A percentile compares a stretch with the other conserved stretches of the same genome.
Conservation (phyloP, 1,140 invertebrate species). For the Anagrus nilaparvatae region DNA sequence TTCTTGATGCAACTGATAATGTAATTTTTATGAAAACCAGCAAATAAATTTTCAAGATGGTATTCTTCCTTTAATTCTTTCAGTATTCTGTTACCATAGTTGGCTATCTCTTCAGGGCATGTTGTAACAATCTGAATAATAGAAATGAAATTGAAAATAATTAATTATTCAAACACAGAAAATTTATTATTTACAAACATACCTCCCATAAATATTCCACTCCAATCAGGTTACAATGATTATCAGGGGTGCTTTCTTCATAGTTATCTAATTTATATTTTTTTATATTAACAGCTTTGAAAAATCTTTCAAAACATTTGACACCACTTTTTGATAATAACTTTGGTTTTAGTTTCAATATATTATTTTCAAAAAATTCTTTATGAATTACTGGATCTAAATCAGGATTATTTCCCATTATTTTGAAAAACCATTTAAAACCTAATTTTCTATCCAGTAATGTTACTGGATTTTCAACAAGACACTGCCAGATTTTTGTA, state of each 20-base stretch:
- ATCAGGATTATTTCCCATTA: slow-evolving; percentile 96
- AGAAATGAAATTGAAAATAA: slow-evolving; percentile 6
- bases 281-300: slow-evolving; percentile 93
- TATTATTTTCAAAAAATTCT: slow-evolving; percentile 94
- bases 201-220: slow-evolving; percentile 94
- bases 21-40: slow-evolving; percentile 81
- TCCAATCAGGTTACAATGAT: slow-evolving; percentile 86
- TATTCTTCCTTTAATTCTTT: slow-evolving; percentile 91
- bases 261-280: slow-evolving; percentile 87
- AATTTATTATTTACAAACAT: slow-evolving; percentile 24
- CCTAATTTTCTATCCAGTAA: slow-evolving; percentile 87
- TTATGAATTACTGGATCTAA: slow-evolving; percentile 92
- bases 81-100: slow-evolving; percentile 80
- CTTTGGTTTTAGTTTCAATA: slow-evolving; percentile 83
- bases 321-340: slow-evolving; percentile 92
- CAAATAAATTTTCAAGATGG: slow-evolving; percentile 59
- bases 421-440: slow-evolving; percentile 98
- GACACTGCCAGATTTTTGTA: slow-evolving; percentile 93
- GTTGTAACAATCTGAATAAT: slow-evolving; percentile 67
- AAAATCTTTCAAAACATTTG: slow-evolving; percentile 91
- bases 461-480: slow-evolving; percentile 89
- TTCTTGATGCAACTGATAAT: too few species aligned
- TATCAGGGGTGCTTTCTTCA: slow-evolving; percentile 68
- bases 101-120: slow-evolving; percentile 83
- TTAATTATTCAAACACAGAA: not conserved